Percentiles rank a stretch among this genome's conserved stretches.
phyloP scores from a whole-genome alignment of 1,140 invertebrate species.

The Halyomorpha halys region DNA sequence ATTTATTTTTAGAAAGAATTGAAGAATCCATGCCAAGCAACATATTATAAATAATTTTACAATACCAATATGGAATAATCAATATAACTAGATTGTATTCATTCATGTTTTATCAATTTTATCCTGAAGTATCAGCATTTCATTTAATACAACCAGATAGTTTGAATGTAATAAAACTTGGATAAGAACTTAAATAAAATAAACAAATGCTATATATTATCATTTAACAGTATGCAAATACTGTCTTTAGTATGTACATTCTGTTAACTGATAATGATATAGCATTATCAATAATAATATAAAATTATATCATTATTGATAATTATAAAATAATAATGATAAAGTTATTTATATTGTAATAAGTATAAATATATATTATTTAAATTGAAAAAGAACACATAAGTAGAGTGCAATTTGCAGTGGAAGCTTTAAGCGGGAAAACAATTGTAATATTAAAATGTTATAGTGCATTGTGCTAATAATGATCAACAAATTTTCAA shows the following conservation, averaged over 20 bases:
- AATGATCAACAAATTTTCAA: conserved; percentile 15
- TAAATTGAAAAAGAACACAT: conserved; percentile 12
- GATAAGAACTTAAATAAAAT: no score
- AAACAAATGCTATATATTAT: background rate
- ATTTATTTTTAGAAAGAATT: no score
- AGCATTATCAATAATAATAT: background rate
- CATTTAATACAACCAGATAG: no score
- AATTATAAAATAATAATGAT: background rate
- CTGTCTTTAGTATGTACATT: background rate
- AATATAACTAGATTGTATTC: no score
- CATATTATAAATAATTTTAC: no score
- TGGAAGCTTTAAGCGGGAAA: conserved; percentile 22
- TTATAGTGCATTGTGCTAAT: conserved; percentile 12
- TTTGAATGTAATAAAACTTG: no score
- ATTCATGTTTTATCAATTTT: no score
- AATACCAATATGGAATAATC: no score
- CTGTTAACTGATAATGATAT: background rate
- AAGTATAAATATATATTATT: conserved; percentile 17
- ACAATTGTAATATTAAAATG: conserved; percentile 2
- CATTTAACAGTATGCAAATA: background rate
- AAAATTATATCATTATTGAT: background rate
- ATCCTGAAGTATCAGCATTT: no score
- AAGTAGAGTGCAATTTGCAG: conserved; percentile 22
- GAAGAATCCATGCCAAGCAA: no score
- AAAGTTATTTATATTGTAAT: conserved; percentile 17